Conservation (phyloP, 2,113 vertebrate genomes). For the Tiliqua scincoides region DNA sequence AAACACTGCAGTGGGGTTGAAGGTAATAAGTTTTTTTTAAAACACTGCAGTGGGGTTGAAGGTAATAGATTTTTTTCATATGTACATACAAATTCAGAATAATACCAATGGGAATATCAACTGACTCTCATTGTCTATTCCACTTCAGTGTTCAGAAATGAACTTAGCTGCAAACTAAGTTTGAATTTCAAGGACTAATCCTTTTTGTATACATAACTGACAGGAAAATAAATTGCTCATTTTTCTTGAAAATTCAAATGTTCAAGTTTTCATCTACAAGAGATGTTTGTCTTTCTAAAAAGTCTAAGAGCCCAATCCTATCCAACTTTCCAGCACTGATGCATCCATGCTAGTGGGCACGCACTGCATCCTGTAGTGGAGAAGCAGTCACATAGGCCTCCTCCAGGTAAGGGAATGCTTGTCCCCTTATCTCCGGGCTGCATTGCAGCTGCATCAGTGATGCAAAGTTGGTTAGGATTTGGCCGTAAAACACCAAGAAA, state of each 20-base stretch:
- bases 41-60: neutral
- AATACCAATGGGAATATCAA: neutral
- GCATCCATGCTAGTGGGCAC: no score
- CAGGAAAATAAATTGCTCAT: neutral
- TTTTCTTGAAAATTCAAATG: neutral
- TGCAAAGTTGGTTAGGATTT: no score
- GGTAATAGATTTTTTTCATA: neutral
- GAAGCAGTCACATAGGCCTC: no score
- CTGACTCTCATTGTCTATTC: neutral
- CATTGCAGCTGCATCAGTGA: no score
- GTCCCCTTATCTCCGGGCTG: no score
- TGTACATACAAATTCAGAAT: neutral
- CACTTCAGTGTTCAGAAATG: neutral
- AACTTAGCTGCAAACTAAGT: neutral
- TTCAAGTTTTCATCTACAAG: neutral
- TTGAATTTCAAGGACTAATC: neutral
- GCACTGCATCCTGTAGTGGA: no score
- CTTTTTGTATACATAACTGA: neutral
- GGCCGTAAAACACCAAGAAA: no score
- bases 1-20: neutral
- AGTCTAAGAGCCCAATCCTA: no score
- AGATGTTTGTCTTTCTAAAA: neutral
- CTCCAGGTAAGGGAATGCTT: no score
- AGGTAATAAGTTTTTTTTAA: neutral
- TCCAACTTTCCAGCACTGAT: no score